Base-by-base conservation (phyloP, 2,888 invertebrate genomes). In the Pharmacophagus antenor region DNA sequence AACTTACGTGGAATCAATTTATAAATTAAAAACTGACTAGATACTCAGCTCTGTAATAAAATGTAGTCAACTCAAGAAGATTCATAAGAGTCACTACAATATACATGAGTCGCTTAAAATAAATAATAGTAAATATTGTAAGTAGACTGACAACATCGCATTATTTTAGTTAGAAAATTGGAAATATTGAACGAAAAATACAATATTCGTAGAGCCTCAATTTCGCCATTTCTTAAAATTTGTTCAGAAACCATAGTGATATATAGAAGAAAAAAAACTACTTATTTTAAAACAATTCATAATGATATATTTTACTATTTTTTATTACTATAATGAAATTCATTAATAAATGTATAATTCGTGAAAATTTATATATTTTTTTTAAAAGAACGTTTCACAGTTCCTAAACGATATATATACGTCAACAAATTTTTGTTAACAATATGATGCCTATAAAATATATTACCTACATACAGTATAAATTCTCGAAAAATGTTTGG, bases 201-300 rank as follows among this genome's bases (percentile, higher is more conserved):
- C 2, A 72, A 80, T 80, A 75, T 80, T 79, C 77, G 72, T 79
- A 77, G 77, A 82, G 72, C 76, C 80, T 83, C 83, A 81, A 83
- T 82, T 82, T 88, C 88, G 88, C 89, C 88, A 88, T 88, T 88
- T 84, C 85, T 82, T 79, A 81, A 80, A 80, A 70, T 71, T 65
- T 49, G 72, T 73, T 73, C 67, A 65, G 70, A 71, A 76, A 73
- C 63, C 8, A 8, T 18, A 7, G n/a, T 37, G 15, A 37, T n/a
- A 4, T 37, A 5, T 15, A 37, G n/a, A 37, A n/a, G 1, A 37
- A 37, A n/a, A 37, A 37, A 37, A 15, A 37, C 10, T 31, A 27
- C 10, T 31, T 31, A 3, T 31, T 25, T 25, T 25, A n/a, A n/a
- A 37, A 37, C n/a, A 37, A 15, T 37, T 37, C 15, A 37, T 37